Percentiles rank a stretch among this genome's conserved stretches.
Conservation (phyloP, 1,140 invertebrate genomes). For the Drosophila sp. region DNA sequence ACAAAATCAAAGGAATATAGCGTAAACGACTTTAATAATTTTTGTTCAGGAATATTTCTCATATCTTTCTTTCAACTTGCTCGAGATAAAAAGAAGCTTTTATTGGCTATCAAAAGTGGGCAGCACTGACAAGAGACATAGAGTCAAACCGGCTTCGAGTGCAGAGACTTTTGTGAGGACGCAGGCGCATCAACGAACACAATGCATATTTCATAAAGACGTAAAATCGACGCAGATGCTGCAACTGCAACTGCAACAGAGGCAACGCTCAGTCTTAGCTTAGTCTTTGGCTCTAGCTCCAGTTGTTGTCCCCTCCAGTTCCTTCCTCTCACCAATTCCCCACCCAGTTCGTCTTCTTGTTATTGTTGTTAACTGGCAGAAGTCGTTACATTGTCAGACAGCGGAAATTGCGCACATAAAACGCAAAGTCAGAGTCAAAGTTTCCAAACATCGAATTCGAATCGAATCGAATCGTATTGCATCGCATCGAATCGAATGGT, state of each 20-base stretch:
- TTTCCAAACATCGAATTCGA: conserved; percentile 8
- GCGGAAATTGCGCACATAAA: conserved; percentile 78
- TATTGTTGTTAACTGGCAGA: conserved; percentile 63
- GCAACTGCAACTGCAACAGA: conserved; percentile 29
- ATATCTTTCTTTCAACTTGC: too few relatives aligned
- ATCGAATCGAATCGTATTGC: conserved; percentile 17
- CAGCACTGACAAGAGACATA: too few relatives aligned
- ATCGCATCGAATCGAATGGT: conserved; percentile 27
- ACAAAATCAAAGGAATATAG: too few relatives aligned
- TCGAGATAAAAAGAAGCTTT: too few relatives aligned
- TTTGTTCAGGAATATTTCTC: too few relatives aligned
- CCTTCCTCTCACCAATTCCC: background rate
- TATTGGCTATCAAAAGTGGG: too few relatives aligned
- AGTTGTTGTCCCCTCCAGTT: background rate
- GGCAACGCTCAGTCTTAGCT: background rate
- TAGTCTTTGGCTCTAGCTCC: background rate
- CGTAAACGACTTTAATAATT: too few relatives aligned
- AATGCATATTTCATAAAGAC: conserved; percentile 50
- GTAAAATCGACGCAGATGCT: conserved; percentile 37
- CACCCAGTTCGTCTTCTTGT: conserved; percentile 12
- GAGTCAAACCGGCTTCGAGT: conserved; percentile 40
- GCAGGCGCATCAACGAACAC: conserved; percentile 53
- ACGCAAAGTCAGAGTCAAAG: conserved; percentile 36
- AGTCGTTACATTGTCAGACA: conserved; percentile 78
- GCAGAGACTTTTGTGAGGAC: conserved; percentile 34